These are phyloP conservation scores for Nasonia giraulti DNA, from an alignment of 1,140 invertebrate genomes.

Conservation along the genomic window DNA sequence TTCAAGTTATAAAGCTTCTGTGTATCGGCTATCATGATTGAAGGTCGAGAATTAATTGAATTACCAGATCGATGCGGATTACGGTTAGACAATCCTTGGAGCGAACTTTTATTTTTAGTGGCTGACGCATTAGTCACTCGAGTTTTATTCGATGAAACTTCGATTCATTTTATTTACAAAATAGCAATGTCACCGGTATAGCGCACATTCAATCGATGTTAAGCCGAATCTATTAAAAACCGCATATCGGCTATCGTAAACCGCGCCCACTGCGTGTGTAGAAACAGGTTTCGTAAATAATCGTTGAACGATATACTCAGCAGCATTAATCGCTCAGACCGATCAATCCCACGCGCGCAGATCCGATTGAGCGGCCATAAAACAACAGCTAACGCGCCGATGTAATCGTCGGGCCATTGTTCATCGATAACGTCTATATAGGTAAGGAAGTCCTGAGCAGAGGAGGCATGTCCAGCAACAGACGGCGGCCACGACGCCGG, in stretches of 20 bases:
- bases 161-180: too few relatives aligned
- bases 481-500: neutral
- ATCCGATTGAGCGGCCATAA: neutral
- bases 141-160: too few relatives aligned
- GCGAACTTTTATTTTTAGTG: constrained; percentile 12
- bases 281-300: neutral
- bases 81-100: neutral
- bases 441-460: neutral
- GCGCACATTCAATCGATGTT: too few relatives aligned
- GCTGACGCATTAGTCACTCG: neutral
- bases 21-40: constrained; percentile 6
- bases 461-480: neutral
- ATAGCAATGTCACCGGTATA: too few relatives aligned
- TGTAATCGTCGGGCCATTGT: constrained; percentile 28
- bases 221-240: neutral
- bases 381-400: constrained; percentile 2
- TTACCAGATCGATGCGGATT: constrained; percentile 15
- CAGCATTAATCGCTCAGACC: neutral
- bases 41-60: constrained; percentile 26
- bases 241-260: constrained; percentile 2
- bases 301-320: neutral
- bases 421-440: constrained; percentile 30
- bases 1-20: neutral
- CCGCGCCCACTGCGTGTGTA: neutral
- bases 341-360: neutral